Conservation (phyloP, 2,113 vertebrate genomes). For the Mesitornis unicolor region DNA sequence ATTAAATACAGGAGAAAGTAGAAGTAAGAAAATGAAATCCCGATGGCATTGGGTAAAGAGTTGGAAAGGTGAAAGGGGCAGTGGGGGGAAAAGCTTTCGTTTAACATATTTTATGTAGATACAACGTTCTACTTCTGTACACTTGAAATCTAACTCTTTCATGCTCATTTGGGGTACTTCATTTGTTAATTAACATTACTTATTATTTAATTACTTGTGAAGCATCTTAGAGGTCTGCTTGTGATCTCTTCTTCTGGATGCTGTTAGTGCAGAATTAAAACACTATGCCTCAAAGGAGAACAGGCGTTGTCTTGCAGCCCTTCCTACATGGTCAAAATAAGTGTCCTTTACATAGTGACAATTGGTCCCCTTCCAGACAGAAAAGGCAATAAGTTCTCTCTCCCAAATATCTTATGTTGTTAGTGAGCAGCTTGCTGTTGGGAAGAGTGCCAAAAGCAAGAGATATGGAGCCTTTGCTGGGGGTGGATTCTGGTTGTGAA, state of each 20-base stretch:
- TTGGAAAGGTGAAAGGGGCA: neutral
- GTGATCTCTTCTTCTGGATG: neutral
- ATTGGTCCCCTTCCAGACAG: neutral
- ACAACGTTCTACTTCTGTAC: neutral
- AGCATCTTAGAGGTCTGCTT: neutral
- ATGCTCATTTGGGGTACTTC: neutral
- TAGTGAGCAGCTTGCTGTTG: neutral
- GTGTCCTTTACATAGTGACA: neutral
- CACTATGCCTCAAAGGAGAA: neutral
- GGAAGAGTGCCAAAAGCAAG: neutral
- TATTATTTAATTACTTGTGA: neutral
- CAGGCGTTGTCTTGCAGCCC: neutral
- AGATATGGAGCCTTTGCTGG: neutral
- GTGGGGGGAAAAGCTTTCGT: neutral
- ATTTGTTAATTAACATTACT: neutral
- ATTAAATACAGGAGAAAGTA: neutral
- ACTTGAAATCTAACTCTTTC: neutral
- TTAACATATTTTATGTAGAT: neutral
- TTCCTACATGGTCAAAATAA: neutral
- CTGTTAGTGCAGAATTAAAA: neutral
- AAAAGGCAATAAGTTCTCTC: neutral
- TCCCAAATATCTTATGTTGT: neutral
- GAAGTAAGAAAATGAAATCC: slow-evolving; percentile 20
- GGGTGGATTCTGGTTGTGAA: neutral
- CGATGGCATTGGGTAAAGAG: neutral